Percentiles rank a stretch among this genome's conserved stretches.
phyloP scores from a whole-genome alignment of 2,888 invertebrate species.

The Oegoconia quadripuncta region DNA sequence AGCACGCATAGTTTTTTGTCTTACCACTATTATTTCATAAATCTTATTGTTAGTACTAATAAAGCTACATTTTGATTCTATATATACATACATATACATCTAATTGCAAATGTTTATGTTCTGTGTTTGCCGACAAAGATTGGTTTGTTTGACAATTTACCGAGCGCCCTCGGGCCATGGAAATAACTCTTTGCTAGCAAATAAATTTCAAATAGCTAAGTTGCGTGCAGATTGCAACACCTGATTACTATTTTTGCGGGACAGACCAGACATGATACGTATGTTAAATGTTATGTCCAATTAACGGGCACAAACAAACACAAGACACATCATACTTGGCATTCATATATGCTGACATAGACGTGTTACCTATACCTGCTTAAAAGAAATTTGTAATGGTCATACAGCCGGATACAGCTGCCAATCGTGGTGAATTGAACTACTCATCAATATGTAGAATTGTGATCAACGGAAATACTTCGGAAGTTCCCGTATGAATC shows the following conservation, averaged over 20 bases:
- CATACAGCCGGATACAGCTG: too few relatives aligned
- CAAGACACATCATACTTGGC: background rate
- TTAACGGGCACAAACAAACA: background rate
- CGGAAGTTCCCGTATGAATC: conserved; percentile 30
- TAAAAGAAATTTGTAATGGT: too few relatives aligned
- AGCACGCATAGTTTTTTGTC: too few relatives aligned
- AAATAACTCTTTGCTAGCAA: conserved; percentile 5
- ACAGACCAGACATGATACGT: conserved; percentile 6
- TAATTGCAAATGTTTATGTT: background rate
- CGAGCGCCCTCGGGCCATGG: background rate
- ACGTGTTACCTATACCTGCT: too few relatives aligned
- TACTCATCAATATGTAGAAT: too few relatives aligned
- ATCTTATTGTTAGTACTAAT: too few relatives aligned
- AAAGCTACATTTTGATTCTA: too few relatives aligned
- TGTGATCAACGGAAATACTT: conserved; percentile 33
- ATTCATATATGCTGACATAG: too few relatives aligned
- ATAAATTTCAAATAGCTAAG: conserved; percentile 10
- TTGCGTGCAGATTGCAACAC: conserved; percentile 12
- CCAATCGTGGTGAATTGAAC: too few relatives aligned
- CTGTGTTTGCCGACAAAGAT: background rate
- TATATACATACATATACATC: too few relatives aligned
- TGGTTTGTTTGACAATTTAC: conserved; percentile 4
- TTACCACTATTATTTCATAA: too few relatives aligned
- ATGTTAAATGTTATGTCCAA: background rate
- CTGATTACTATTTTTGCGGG: conserved; percentile 9